Base-by-base conservation (phyloP, 2,888 invertebrate species). In the Dryococelus australis region DNA sequence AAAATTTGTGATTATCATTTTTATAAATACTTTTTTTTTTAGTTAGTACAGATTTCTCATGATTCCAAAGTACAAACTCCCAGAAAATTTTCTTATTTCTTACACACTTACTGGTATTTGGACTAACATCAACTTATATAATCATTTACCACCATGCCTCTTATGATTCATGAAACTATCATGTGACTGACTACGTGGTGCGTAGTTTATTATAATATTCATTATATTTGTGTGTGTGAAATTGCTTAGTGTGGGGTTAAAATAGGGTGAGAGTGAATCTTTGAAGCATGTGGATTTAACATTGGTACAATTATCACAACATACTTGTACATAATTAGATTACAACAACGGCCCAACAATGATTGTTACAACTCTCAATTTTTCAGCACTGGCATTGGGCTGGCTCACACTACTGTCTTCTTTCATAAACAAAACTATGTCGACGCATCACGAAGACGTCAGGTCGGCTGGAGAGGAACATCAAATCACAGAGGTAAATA, bases 221-320 rank as follows among this genome's bases (percentile, higher is more conserved):
- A 65, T 65, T 65, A 65, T 65, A 65, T 47, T 47, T 65, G 65
- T 65, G 65, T 65, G 65, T 65, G 65, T 65, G 65, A 65, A 65
- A 24, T 65, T 65, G 65, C 65, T 65, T 65, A 24, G 65, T 65
- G 65, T 65, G 65, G 65, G 65, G 65, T 65, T 65, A 65, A 65
- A 65, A 65, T 65, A 65, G 65, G 51, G 65, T 65, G 65, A 65
- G 65, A 65, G 65, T 65, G 65, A 65, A 65, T 65, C 65, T 65
- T 65, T 65, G 65, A 65, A 65, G 65, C 65, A 65, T 65, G 65
- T 65, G 65, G 65, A 65, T 65, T 16, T 65, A 65, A 65, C 65
- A 65, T n/a, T 65, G 65, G 65, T 65, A 65, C 65, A 65, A 65
- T 65, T 65, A 65, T 65, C 65, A 65, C 65, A 65, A 65, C 65